phyloP scores from a whole-genome alignment of 2,888 invertebrate genomes.

The Andrena bicolor region DNA sequence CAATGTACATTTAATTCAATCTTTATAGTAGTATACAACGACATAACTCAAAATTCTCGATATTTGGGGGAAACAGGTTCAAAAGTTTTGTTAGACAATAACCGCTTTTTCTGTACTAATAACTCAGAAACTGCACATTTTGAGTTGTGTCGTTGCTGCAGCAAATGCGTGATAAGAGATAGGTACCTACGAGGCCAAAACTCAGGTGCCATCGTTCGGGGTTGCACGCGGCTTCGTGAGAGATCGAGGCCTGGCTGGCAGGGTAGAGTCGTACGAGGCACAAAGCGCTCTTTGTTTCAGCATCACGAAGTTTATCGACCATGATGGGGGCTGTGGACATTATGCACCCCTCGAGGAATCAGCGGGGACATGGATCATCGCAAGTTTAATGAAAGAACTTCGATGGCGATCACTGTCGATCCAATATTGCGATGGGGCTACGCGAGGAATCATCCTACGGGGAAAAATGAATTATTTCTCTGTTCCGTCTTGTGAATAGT shows the following conservation, averaged over 20 bases:
- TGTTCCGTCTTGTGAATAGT: not conserved
- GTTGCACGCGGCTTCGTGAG: constrained; percentile 35
- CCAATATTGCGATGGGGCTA: constrained; percentile 25
- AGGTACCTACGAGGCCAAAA: not conserved
- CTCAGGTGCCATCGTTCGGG: constrained; percentile 14
- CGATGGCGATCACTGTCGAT: constrained; percentile 15
- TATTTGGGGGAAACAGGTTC: no score
- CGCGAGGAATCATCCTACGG: not conserved
- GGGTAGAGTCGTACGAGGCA: constrained; percentile 11
- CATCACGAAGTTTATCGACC: constrained; percentile 24
- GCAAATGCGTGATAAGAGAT: no score
- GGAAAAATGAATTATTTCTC: not conserved
- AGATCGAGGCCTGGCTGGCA: constrained; percentile 20
- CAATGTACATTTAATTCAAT: no score
- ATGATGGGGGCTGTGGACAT: constrained; percentile 7
- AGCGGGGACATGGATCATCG: constrained; percentile 19
- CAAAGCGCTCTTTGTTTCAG: constrained; percentile 38
- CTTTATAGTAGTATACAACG: no score
- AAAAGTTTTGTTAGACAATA: no score
- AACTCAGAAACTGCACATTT: no score
- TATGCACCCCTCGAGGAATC: constrained; percentile 18
- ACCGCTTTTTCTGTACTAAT: no score
- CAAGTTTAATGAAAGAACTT: constrained; percentile 69
- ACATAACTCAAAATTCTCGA: no score
- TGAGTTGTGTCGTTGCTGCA: no score